Percentiles rank a stretch among this genome's conserved stretches.
These are phyloP conservation scores for Artibeus lituratus DNA, from an alignment of 2,797 vertebrate species.

Conservation along the genomic window DNA sequence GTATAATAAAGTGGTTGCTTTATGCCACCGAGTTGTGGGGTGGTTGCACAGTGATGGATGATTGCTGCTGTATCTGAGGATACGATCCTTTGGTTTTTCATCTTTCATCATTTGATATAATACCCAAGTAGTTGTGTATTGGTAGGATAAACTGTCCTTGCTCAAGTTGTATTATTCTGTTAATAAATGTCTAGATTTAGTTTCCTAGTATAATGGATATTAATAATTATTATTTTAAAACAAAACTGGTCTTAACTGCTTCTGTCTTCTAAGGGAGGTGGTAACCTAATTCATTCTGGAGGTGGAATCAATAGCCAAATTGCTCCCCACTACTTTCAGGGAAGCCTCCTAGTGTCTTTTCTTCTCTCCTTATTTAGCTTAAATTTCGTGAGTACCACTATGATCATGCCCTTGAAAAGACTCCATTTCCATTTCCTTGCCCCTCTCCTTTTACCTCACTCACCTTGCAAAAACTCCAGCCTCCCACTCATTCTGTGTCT, in stretches of 20 bases:
- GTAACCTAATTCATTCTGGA: not conserved
- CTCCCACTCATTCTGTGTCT: not conserved
- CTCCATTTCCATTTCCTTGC: not conserved
- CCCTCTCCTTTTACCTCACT: not conserved
- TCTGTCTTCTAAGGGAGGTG: not conserved
- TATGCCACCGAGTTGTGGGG: not conserved
- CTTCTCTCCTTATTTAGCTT: not conserved
- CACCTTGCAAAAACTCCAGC: not conserved
- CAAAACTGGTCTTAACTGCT: not conserved
- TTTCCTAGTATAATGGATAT: not conserved
- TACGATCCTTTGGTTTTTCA: not conserved
- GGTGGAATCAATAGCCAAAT: not conserved
- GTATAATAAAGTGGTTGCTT: not conserved
- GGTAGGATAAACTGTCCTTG: not conserved
- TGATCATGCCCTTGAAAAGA: not conserved
- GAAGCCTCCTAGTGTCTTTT: not conserved
- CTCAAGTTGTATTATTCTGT: not conserved
- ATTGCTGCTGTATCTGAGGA: not conserved
- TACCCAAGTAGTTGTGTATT: not conserved
- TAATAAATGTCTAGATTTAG: not conserved
- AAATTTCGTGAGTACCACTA: not conserved
- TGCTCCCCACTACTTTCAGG: not conserved
- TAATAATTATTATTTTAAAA: constrained; percentile 24
- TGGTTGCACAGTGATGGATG: not conserved
- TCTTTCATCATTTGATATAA: not conserved